Evolutionary conservation across 2,888 invertebrate species (phyloP).

Genomic region (Pachymerium ferrugineum): DNA sequence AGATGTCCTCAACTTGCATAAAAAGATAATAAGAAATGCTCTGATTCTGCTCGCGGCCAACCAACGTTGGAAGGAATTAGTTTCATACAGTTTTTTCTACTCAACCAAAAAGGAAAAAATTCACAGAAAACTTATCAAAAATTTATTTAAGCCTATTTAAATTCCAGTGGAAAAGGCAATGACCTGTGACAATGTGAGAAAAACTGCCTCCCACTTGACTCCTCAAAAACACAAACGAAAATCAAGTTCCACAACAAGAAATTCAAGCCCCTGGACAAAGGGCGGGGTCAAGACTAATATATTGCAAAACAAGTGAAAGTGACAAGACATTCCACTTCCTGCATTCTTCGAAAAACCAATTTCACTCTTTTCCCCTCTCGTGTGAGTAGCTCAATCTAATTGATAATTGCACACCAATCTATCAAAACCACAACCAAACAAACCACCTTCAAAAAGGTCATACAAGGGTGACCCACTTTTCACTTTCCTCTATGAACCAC

Average conservation of each 20-base stretch:
- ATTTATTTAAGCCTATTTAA: not conserved
- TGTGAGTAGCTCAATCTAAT: not conserved
- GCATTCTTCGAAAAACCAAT: not conserved
- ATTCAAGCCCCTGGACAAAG: not conserved
- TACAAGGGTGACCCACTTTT: constrained; percentile 7
- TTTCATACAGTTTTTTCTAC: not conserved
- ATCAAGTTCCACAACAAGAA: not conserved
- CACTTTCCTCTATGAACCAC: not conserved
- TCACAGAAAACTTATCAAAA: not conserved
- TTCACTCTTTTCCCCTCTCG: not conserved
- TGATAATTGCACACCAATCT: not conserved
- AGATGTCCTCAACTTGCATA: constrained; percentile 4
- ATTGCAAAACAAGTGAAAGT: constrained; percentile 1
- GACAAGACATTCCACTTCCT: constrained; percentile 4
- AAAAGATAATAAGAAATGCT: not conserved
- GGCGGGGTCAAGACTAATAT: not conserved
- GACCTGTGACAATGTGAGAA: constrained; percentile 11
- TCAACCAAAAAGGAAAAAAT: not conserved
- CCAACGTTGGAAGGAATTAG: too few species aligned
- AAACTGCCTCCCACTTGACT: not conserved
- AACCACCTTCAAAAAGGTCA: not conserved
- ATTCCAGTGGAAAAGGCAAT: constrained; percentile 9
- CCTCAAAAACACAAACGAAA: not conserved
- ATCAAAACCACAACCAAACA: too few species aligned
- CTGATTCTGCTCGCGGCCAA: not conserved